Evolutionary conservation across 2,113 vertebrate genomes (phyloP).

Genomic region (Pseudonaja textilis): DNA sequence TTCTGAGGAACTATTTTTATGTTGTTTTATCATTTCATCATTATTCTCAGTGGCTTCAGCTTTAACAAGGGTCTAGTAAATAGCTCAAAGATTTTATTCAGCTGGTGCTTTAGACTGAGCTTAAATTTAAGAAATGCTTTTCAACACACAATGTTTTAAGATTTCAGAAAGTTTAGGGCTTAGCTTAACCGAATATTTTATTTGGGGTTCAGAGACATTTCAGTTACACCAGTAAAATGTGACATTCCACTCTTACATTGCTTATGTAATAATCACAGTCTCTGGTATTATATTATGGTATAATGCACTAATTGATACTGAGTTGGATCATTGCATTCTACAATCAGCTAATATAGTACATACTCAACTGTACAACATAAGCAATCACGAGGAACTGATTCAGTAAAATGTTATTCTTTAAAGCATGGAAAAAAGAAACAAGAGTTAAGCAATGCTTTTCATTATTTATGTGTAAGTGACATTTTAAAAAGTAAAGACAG

Average conservation of each 20-base stretch:
- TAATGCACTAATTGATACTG: neutral
- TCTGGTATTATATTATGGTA: constrained; percentile 4
- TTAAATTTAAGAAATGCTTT: constrained; percentile 37
- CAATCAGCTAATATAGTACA: neutral
- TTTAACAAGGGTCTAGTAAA: neutral
- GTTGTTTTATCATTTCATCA: constrained; percentile 8
- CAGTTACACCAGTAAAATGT: neutral
- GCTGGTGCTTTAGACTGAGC: neutral
- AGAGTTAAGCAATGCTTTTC: neutral
- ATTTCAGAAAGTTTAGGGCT: constrained; percentile 34
- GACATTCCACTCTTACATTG: neutral
- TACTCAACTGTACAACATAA: neutral
- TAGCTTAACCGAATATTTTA: constrained; percentile 22
- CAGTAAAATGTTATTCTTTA: neutral
- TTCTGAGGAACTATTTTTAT: constrained; percentile 1
- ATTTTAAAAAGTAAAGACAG: neutral
- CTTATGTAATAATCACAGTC: neutral
- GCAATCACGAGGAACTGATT: constrained; percentile 5
- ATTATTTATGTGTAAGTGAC: neutral
- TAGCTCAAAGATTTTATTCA: constrained; percentile 39
- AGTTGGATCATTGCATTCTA: neutral
- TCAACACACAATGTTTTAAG: constrained; percentile 32
- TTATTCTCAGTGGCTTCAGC: constrained; percentile 30
- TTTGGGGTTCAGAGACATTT: constrained; percentile 14
- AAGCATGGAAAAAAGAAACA: neutral